phyloP scores from a whole-genome alignment of 2,888 invertebrate genomes.

The Pterostichus madidus region DNA sequence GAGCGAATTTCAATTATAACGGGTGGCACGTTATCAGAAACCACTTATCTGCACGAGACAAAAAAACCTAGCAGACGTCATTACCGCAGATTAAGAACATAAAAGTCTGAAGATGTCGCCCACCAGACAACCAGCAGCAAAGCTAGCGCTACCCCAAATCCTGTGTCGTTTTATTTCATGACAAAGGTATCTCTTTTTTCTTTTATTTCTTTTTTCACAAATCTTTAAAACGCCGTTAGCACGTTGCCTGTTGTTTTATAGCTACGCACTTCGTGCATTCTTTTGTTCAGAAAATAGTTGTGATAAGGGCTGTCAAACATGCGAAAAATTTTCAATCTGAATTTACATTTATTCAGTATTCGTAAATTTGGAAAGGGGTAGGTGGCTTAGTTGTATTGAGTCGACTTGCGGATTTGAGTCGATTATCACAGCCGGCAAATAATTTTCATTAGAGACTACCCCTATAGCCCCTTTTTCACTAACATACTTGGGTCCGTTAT shows the following conservation, averaged over 20 bases:
- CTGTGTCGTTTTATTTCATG: slow-evolving; percentile 37
- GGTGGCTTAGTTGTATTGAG: no score
- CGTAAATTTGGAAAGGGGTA: no score
- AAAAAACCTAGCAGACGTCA: slow-evolving; percentile 36
- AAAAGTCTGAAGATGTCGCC: slow-evolving; percentile 20
- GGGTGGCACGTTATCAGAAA: slow-evolving; percentile 44
- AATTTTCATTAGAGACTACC: no score
- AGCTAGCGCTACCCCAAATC: neutral
- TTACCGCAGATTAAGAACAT: slow-evolving; percentile 54
- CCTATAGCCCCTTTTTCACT: no score
- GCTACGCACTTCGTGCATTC: no score
- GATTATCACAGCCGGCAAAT: no score
- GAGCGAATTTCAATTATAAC: slow-evolving; percentile 51
- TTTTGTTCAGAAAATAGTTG: no score
- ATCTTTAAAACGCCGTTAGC: slow-evolving; percentile 26
- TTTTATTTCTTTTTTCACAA: slow-evolving; percentile 20
- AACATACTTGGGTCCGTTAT: no score
- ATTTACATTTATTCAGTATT: no score
- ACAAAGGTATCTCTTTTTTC: slow-evolving; percentile 22
- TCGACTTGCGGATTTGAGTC: no score
- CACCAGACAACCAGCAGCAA: slow-evolving; percentile 18
- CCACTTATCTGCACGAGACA: slow-evolving; percentile 45
- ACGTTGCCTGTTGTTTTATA: slow-evolving; percentile 10
- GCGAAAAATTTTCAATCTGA: no score
- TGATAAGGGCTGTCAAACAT: no score